A percentile compares a stretch with the other conserved stretches of the same genome.
Evolutionary conservation across 2,888 invertebrate species (phyloP).

Genomic region (Chrysolina oricalcia): DNA sequence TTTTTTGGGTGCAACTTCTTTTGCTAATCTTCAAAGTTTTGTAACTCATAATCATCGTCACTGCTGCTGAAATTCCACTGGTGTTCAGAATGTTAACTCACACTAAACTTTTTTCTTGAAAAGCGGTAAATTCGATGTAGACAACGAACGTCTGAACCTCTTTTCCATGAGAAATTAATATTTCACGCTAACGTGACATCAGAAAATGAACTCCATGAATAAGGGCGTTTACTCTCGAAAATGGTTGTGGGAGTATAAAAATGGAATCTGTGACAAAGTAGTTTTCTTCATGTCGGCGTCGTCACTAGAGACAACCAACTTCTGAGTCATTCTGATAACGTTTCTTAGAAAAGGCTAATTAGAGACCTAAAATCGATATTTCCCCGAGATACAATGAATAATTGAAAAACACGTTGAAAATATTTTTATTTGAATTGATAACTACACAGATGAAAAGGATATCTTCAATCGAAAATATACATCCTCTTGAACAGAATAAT

Average conservation of each 20-base stretch:
- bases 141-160: background rate
- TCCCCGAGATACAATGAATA: too few species aligned
- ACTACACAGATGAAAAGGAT: too few species aligned
- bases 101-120: background rate
- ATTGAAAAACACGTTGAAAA: too few species aligned
- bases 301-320: background rate
- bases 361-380: too few species aligned
- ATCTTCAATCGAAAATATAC: too few species aligned
- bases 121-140: background rate
- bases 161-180: background rate
- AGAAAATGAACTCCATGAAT: background rate
- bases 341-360: too few species aligned
- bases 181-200: background rate
- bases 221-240: background rate
- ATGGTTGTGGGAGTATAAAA: background rate
- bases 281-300: background rate
- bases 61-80: too few species aligned
- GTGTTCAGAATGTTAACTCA: too few species aligned
- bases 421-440: background rate
- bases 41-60: too few species aligned
- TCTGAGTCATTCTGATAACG: background rate
- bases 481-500: too few species aligned
- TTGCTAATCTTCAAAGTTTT: too few species aligned
- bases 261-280: background rate
- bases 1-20: too few species aligned